A percentile compares a stretch with the other conserved stretches of the same genome.
Evolutionary conservation across 2,113 vertebrate genomes (phyloP).

Genomic region (Mixornis gularis): DNA sequence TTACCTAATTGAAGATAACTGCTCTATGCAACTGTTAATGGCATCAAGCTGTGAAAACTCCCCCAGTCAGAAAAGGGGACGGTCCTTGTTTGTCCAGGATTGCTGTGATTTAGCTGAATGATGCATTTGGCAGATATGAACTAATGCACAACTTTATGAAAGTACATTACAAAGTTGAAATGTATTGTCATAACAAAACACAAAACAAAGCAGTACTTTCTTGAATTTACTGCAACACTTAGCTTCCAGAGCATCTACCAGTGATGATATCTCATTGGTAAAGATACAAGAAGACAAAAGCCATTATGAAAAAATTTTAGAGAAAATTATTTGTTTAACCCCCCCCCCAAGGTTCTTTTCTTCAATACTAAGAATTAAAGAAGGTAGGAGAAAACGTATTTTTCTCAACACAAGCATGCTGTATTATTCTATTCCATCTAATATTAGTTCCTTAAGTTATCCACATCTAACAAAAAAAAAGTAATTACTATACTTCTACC

Average conservation of each 20-base stretch:
- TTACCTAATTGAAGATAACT: background rate
- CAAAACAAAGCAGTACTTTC: background rate
- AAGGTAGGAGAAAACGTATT: background rate
- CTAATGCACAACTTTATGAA: background rate
- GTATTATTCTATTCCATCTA: background rate
- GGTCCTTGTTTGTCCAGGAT: background rate
- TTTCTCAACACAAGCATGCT: background rate
- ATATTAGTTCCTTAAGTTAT: background rate
- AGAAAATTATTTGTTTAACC: background rate
- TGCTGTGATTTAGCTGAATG: background rate
- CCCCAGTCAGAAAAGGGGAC: background rate
- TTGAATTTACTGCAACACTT: background rate
- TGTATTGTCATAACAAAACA: background rate
- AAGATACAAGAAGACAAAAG: background rate
- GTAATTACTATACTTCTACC: background rate
- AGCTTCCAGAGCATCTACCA: background rate
- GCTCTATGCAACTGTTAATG: background rate
- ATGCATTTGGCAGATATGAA: background rate
- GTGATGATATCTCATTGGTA: background rate
- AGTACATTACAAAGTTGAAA: background rate
- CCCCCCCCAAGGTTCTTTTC: fast-evolving
- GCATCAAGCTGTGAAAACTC: background rate
- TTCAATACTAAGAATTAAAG: background rate
- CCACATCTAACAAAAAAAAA: background rate
- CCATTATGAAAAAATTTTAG: background rate